Conservation (phyloP, 2,888 invertebrate genomes). For the Hydrotaea cyrtoneurina region DNA sequence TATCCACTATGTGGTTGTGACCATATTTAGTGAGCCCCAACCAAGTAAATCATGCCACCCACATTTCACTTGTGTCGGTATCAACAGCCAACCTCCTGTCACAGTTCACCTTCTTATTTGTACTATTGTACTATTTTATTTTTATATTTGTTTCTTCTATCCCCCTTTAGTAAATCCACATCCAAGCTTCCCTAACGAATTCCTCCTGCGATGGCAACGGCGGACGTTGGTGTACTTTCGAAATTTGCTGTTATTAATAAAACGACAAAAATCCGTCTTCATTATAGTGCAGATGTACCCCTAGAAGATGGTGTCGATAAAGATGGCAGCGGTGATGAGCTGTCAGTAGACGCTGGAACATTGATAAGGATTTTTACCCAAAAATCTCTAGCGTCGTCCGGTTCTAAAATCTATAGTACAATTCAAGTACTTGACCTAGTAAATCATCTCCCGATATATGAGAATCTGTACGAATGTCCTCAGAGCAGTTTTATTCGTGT, state of each 20-base stretch:
- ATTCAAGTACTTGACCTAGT: slow-evolving; percentile 75
- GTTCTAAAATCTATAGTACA: slow-evolving; percentile 69
- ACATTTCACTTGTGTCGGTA: not conserved
- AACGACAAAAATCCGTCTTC: slow-evolving; percentile 65
- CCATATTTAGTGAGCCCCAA: not conserved
- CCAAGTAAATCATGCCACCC: too few relatives aligned
- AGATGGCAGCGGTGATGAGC: slow-evolving; percentile 61
- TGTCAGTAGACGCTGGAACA: slow-evolving; percentile 70
- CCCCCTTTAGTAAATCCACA: slow-evolving; percentile 47
- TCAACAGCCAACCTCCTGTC: not conserved
- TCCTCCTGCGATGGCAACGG: not conserved
- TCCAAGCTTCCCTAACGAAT: not conserved
- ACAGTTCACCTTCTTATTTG: not conserved
- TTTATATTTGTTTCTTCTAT: slow-evolving; percentile 46
- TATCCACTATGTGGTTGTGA: not conserved
- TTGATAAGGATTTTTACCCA: slow-evolving; percentile 71
- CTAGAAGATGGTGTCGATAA: slow-evolving; percentile 33
- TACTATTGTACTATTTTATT: slow-evolving; percentile 8
- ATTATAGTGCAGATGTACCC: slow-evolving; percentile 62
- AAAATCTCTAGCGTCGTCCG: slow-evolving; percentile 25
- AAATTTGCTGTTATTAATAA: slow-evolving; percentile 72
- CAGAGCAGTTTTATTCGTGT: slow-evolving; percentile 71
- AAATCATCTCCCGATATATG: slow-evolving; percentile 71
- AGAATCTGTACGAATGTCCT: slow-evolving; percentile 75
- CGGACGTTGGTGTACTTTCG: slow-evolving; percentile 40